Evolutionary conservation across 2,888 invertebrate species (phyloP), one percentile per base, ranked within the genome.

Genomic region (Palloptera scutellata): DNA sequence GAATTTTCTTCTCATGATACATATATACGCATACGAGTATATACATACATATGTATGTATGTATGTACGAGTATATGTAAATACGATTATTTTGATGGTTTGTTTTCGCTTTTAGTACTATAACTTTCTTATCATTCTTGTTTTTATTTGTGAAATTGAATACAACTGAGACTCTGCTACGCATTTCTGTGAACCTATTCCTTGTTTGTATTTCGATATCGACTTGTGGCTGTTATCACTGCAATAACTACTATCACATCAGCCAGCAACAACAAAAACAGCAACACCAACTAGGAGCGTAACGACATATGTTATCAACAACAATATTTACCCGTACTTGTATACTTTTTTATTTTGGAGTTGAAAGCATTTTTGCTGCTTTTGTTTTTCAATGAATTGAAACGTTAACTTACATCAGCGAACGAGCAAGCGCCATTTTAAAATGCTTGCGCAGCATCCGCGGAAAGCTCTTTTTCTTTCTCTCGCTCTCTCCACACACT

Each of bases 131-230:
- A 5, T 53, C 3, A 61, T 70, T 48, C 10, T 48, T 48, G 15
- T 48, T 48, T 15, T 48, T 48, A 8, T 15, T 48, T 4, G 4
- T n/a, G 4, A 8, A 12, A n/a, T 48, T 9, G 10, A n/a, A 48
- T 48, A 1, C 10, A 15, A 8, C n/a, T n/a, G n/a, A 30, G 2
- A 30, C 30, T 30, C 30, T 30, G 30, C 30, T 30, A 30, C 30
- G 30, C 30, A 4, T n/a, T 77, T 69, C 75, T 78, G 78, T 53
- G 76, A 79, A 72, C 78, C 78, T 76, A 73, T 71, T 80, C 64
- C 71, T 63, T 79, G 78, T 80, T 80, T 78, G 78, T 76, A 75
- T 76, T 78, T 73, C 74, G 79, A 79, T 79, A 78, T 80, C 78
- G 79, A 79, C 77, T 76, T 77, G 74, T 74, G 53, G 62, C 30